Evolutionary conservation across 2,113 vertebrate species (phyloP).

Genomic region (Atrichornis clamosus): DNA sequence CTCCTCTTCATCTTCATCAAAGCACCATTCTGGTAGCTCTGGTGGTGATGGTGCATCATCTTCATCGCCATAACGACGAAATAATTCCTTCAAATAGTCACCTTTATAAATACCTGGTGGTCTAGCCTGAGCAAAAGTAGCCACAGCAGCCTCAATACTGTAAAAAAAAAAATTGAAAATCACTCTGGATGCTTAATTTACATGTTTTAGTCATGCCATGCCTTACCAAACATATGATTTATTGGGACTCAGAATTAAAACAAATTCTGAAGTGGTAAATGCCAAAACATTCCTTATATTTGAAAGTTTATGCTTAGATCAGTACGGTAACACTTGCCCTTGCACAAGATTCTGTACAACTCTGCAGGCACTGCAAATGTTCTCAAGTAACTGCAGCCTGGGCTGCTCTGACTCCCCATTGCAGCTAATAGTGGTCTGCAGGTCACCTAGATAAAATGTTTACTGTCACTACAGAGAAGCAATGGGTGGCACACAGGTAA

Average conservation of each 20-base stretch:
- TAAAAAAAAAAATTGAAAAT: constrained; percentile 46
- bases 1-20: constrained; percentile 87
- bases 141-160: constrained; percentile 94
- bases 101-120: constrained; percentile 97
- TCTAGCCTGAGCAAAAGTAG: constrained; percentile 88
- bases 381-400: background rate
- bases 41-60: constrained; percentile 89
- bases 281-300: background rate
- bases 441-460: background rate
- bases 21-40: constrained; percentile 93
- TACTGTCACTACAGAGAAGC: background rate
- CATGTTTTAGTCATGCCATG: background rate
- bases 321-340: background rate
- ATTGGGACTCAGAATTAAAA: background rate
- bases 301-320: background rate
- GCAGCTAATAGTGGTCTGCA: background rate
- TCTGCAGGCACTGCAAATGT: background rate
- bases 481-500: background rate
- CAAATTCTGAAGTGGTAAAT: background rate
- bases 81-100: constrained; percentile 97
- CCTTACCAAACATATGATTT: background rate
- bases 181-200: background rate
- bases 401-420: background rate
- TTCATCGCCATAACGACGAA: constrained; percentile 91
- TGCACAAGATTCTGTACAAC: background rate